Evolutionary conservation across 2,113 vertebrate genomes (phyloP), one percentile per base, ranked within the genome.

Genomic region (Bubo scandiacus): DNA sequence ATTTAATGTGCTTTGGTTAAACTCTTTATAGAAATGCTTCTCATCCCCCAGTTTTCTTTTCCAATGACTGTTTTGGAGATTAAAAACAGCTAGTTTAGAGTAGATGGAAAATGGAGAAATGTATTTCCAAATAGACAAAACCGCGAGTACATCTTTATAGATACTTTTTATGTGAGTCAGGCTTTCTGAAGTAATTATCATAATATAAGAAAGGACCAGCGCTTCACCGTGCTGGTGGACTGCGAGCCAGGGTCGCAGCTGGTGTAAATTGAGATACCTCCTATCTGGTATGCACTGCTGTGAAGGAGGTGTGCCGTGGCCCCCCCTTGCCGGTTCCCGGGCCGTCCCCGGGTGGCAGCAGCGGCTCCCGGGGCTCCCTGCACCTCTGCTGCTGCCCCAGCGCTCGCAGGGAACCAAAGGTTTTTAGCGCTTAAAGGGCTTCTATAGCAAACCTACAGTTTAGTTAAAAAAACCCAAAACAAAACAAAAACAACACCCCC

Each of bases 141-240:
- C 96, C 86, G 40, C 93, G 90, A 92, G 83, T 94, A 94, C 95
- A 94, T 95, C 93, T 97, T 97, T 97, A 97, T 89, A 85, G 96
- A 93, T 88, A 63, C 52, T 92, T 96, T 94, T 95, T 79, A 93
- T 77, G 85, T 90, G 94, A 97, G 86, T 92, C 95, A 92, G 88
- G 83, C 92, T 96, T 97, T 97, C 96, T 77, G 71, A 97, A 98
- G 91, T 54, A 84, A 96, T 96, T 93, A 94, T 47, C 49, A 49
- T 90, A 96, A 96, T 72, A 3, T 20, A 94, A 86, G 85, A 92
- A 93, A 94, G 95, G 87, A 91, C 62, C 89, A 51, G 96, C 45
- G 6, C 92, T 93, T 71, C 75, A 29, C 94, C 34, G 73, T 42
- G 67, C 54, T 57, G 77, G 94, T n/a, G 45, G 62, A 84, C 25